Percentiles rank a stretch among this genome's conserved stretches.
phyloP scores from a whole-genome alignment of 2,888 invertebrate species.

The Stenichneumon culpator region DNA sequence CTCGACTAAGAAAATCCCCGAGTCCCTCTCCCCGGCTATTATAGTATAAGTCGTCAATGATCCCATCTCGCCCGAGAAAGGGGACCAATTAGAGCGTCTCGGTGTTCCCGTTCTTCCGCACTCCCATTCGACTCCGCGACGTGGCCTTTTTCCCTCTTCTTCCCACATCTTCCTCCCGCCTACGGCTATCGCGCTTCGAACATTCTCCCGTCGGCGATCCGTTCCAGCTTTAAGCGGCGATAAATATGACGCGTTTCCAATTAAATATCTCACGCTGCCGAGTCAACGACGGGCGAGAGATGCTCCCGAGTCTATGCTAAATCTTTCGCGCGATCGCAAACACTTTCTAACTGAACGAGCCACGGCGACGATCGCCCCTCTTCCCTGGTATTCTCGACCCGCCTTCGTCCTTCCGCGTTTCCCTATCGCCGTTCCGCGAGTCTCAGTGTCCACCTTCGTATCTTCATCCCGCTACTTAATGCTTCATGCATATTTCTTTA shows the following conservation, averaged over 20 bases:
- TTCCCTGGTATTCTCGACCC: slow-evolving; percentile 48
- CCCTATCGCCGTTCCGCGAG: neutral
- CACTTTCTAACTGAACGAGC: slow-evolving; percentile 73
- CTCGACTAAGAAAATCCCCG: slow-evolving; percentile 11
- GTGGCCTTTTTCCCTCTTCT: slow-evolving; percentile 4
- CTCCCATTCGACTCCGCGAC: slow-evolving; percentile 11
- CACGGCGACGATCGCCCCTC: slow-evolving; percentile 70
- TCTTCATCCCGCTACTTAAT: slow-evolving; percentile 1
- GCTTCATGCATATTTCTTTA: neutral
- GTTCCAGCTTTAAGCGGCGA: slow-evolving; percentile 71
- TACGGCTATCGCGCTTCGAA: slow-evolving; percentile 62
- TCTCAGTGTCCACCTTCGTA: slow-evolving; percentile 4
- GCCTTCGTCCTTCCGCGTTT: slow-evolving; percentile 20
- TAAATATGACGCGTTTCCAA: slow-evolving; percentile 78
- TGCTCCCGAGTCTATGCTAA: slow-evolving; percentile 9
- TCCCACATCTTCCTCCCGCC: slow-evolving; percentile 10
- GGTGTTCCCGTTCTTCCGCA: slow-evolving; percentile 27
- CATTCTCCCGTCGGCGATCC: slow-evolving; percentile 68
- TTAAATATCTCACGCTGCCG: slow-evolving; percentile 73
- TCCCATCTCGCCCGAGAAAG: slow-evolving; percentile 68
- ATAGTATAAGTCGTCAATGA: slow-evolving; percentile 38
- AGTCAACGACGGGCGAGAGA: neutral
- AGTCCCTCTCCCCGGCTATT: neutral
- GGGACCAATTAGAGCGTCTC: slow-evolving; percentile 71
- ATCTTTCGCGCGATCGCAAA: slow-evolving; percentile 61